phyloP scores from a whole-genome alignment of 2,888 invertebrate genomes.

The Agrochola lota region DNA sequence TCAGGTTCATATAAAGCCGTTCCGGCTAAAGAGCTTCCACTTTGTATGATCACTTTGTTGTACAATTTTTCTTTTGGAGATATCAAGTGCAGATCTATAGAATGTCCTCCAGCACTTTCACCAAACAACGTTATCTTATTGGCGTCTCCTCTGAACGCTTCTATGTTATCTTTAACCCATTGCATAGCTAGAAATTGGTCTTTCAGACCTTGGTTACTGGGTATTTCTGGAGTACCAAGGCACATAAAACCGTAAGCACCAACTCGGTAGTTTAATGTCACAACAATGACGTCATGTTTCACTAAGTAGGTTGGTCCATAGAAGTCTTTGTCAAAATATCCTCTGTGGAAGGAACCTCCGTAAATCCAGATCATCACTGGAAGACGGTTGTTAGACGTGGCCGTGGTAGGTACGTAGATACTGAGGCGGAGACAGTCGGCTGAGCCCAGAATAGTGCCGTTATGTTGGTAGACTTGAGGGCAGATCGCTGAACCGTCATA shows the following conservation, averaged over 20 bases:
- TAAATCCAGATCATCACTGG: constrained; percentile 79
- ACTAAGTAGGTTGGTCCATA: constrained; percentile 75
- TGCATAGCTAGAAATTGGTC: constrained; percentile 77
- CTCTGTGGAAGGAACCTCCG: constrained; percentile 74
- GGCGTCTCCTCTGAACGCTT: constrained; percentile 78
- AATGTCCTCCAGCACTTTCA: constrained; percentile 75
- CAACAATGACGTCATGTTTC: constrained; percentile 76
- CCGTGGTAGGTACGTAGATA: constrained; percentile 74
- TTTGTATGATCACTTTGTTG: constrained; percentile 75
- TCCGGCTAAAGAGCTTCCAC: constrained; percentile 71
- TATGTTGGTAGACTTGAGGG: constrained; percentile 74
- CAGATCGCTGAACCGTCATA: constrained; percentile 74
- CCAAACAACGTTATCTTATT: constrained; percentile 77
- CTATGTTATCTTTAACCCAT: constrained; percentile 79
- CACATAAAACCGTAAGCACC: constrained; percentile 83
- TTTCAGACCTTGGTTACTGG: constrained; percentile 81
- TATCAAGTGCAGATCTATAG: constrained; percentile 76
- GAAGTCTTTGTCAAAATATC: constrained; percentile 64
- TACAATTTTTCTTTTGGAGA: constrained; percentile 72
- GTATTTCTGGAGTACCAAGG: constrained; percentile 72
- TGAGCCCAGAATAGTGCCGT: constrained; percentile 64
- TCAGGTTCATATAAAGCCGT: constrained; percentile 69
- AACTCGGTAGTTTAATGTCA: constrained; percentile 76
- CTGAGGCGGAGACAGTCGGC: constrained; percentile 77
- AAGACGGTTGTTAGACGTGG: constrained; percentile 67